Evolutionary conservation across 2,888 invertebrate species (phyloP).

Genomic region (Drosophila infuscata): DNA sequence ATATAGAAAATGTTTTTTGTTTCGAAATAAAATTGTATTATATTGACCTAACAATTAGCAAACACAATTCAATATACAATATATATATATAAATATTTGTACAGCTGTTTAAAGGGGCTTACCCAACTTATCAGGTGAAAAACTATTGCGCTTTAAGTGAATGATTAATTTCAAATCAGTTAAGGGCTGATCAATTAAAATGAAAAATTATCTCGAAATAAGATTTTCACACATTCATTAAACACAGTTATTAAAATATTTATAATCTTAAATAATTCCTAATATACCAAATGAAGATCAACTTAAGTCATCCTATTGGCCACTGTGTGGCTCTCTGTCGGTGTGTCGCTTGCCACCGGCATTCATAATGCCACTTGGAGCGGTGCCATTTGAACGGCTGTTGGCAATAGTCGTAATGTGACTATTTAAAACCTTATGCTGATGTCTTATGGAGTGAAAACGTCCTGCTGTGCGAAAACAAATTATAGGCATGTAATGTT

Average conservation of each 20-base stretch:
- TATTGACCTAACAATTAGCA: background rate
- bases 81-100: background rate
- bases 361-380: constrained; percentile 30
- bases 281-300: constrained; percentile 26
- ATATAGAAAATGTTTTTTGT: background rate
- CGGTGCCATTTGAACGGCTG: constrained; percentile 79
- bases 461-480: constrained; percentile 84
- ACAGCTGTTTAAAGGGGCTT: background rate
- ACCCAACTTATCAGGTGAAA: background rate
- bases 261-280: background rate
- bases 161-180: background rate
- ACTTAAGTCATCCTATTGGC: constrained; percentile 24
- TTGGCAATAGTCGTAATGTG: constrained; percentile 69
- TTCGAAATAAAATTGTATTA: background rate
- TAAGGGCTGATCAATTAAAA: background rate
- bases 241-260: background rate
- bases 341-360: constrained; percentile 24
- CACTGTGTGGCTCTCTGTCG: constrained; percentile 27
- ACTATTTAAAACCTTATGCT: constrained; percentile 77
- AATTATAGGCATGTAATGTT: constrained; percentile 84
- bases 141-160: background rate
- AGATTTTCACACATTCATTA: background rate
- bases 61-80: background rate
- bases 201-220: background rate
- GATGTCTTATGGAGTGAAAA: constrained; percentile 84